Base-by-base conservation (phyloP, 2,888 invertebrate species). In the Acleris literana region DNA sequence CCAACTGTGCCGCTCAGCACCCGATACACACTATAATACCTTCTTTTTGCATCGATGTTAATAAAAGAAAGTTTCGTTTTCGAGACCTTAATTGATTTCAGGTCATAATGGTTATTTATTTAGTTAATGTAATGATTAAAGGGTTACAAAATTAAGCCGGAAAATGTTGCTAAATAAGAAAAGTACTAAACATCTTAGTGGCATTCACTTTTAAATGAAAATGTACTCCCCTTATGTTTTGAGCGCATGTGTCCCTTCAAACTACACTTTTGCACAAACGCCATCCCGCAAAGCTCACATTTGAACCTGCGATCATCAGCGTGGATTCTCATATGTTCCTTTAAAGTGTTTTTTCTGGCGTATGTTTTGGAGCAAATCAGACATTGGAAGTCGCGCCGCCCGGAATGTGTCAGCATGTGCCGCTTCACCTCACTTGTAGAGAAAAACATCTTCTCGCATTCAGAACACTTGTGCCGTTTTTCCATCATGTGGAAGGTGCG, bases 371-470 rank as follows among this genome's bases (percentile, higher is more conserved):
- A 48, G 5, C 62, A 63, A 20, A 63, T 22, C n/a, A 33, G 48
- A 22, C 62, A 63, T 5, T 63, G 46, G n/a, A 63, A 63, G 17
- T 63, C 62, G 11, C 39, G 46, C 9, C n/a, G 33, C 1, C 62
- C 62, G 3, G 62, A 55, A 29, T 63, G 62, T 13, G 48, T 55
- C 5, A 63, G 48, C 76, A 78, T 76, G 51, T 87, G 86, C 5
- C 73, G 74, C 1, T 74, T 76, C 17, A 83, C 58, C 22, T 74
- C 75, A 4, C 67, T 55, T 48, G 70, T 69, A 0, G 69, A 72
- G 53, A 76, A 83, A 68, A 86, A 87, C 0, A 75, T 74, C 72
- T 84, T 90, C 1, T 86, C 88, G 48, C 93, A 93, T 3, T 81
- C 71, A 0, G 79, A 72, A 54, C 93, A 93, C 4, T 80, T 78